Evolutionary conservation across 2,113 vertebrate species (phyloP), one percentile per base, ranked within the genome.

Genomic region (Chelonoidis abingdonii): DNA sequence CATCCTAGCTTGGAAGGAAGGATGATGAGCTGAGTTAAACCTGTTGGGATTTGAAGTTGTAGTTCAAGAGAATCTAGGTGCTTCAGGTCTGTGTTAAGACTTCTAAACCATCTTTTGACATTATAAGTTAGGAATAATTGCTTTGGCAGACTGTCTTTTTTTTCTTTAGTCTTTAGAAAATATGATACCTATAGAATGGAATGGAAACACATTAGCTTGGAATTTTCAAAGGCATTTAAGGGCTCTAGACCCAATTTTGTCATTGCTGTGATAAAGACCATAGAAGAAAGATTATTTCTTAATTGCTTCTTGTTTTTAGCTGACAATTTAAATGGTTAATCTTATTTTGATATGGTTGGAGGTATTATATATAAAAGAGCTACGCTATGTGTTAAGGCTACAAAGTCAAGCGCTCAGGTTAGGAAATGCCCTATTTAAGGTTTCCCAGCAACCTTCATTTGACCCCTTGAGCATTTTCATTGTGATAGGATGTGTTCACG

Each of bases 241-340:
- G 47, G 29, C 57, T 92, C 29, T 44, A 1, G 78, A 83, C 50
- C 82, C 22, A 38, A 5, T 10, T 90, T 17, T 52, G 69, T 90
- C 86, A 81, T 65, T 79, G 87, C 59, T 62, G 1, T 65, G 12
- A 90, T 86, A 35, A 90, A 94, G 62, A 89, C 25, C 12, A 85
- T 24, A 57, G 22, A 53, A 90, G 47, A 93, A 59, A 90, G 17
- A 90, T 85, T 83, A 38, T 90, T 38, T 92, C 35, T 89, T 89
- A 90, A 83, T 85, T 95, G 41, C 10, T 90, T 90, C 57, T 86
- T 90, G 29, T 81, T 93, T 57, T 91, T 89, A 83, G 94, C 52
- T 84, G 80, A 54, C 31, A 50, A 8, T n/a, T 76, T 31, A 78
- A 89, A 31, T 25, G 85, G 35, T 27, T 87, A 90, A 75, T 87